Percentiles rank a stretch among this genome's conserved stretches.
These are phyloP conservation scores for Strix aluco DNA, from an alignment of 2,113 vertebrate species.

Conservation along the genomic window DNA sequence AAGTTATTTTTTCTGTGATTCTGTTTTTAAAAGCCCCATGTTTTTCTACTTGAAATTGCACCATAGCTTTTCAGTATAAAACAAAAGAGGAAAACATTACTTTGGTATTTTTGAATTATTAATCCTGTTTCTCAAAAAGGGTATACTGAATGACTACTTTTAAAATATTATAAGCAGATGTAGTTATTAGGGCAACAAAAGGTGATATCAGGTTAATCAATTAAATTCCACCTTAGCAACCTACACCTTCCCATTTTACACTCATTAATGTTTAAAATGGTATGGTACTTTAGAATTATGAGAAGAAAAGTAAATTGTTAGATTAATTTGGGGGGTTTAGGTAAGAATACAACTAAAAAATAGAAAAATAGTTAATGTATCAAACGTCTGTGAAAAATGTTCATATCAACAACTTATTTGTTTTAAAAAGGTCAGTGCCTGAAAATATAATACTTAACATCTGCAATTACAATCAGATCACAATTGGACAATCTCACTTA, in stretches of 20 bases:
- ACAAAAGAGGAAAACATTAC: not conserved
- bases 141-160: not conserved
- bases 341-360: not conserved
- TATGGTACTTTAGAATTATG: not conserved
- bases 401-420: not conserved
- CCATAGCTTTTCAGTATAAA: not conserved
- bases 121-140: not conserved
- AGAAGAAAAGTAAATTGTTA: not conserved
- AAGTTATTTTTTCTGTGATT: not conserved
- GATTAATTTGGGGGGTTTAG: not conserved
- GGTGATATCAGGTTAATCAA: not conserved
- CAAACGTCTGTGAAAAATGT: fast-evolving
- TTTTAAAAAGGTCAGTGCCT: not conserved
- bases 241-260: not conserved
- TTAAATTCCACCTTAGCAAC: not conserved
- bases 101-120: not conserved
- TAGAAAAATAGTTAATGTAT: not conserved
- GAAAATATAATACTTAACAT: not conserved
- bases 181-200: not conserved
- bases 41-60: not conserved
- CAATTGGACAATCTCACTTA: not conserved
- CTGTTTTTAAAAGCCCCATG: fast-evolving
- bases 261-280: not conserved
- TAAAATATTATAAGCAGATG: not conserved
- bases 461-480: not conserved